These are phyloP conservation scores for Liopterus haemorrhoidalis DNA, from an alignment of 2,888 invertebrate genomes.

Conservation along the genomic window DNA sequence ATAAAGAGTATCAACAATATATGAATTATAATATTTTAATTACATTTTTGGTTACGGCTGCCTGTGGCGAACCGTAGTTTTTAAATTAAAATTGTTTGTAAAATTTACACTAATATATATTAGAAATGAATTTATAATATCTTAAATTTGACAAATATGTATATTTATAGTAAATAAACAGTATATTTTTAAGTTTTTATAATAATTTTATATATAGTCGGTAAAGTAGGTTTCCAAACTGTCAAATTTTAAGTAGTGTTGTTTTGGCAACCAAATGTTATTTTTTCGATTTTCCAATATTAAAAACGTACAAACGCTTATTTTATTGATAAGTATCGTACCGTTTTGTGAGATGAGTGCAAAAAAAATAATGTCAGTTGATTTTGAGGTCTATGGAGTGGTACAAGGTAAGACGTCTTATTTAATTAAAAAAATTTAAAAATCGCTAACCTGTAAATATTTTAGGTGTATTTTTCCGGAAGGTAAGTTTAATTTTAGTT, in stretches of 20 bases:
- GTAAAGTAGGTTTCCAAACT: not conserved
- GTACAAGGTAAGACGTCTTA: conserved; percentile 52
- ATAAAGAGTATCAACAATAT: too few species aligned
- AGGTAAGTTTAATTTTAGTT: conserved; percentile 44
- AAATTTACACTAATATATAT: too few species aligned
- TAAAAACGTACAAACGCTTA: too few species aligned
- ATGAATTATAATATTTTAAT: too few species aligned
- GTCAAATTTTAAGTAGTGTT: not conserved
- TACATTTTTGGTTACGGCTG: too few species aligned
- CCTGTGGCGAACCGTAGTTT: too few species aligned
- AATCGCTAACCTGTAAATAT: conserved; percentile 25
- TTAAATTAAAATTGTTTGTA: too few species aligned
- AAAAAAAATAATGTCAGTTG: conserved; percentile 39
- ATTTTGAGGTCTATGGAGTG: conserved; percentile 57
- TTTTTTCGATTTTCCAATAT: too few species aligned
- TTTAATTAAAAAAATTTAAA: conserved; percentile 11
- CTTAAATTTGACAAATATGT: too few species aligned
- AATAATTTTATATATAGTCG: not conserved
- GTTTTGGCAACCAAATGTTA: too few species aligned
- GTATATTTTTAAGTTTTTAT: not conserved
- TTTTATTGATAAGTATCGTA: not conserved
- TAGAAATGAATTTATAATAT: too few species aligned
- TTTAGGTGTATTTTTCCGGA: conserved; percentile 56
- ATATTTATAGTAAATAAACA: not conserved
- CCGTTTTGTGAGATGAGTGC: conserved; percentile 17